Evolutionary conservation across 2,888 invertebrate species (phyloP).

Genomic region (Branchellion lobata): DNA sequence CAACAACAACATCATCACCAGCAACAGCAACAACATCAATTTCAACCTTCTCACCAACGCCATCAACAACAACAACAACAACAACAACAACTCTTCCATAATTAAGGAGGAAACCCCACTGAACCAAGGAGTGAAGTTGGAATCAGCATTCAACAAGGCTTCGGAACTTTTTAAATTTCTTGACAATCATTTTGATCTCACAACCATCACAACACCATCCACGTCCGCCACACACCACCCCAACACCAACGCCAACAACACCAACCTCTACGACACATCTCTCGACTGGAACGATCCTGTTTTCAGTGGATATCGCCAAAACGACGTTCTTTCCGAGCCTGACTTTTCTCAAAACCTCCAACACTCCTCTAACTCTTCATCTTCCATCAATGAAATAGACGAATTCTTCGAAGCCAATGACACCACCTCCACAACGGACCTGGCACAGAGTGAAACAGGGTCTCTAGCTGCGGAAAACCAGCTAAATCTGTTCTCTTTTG

Average conservation of each 20-base stretch:
- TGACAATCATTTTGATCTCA: constrained; percentile 12
- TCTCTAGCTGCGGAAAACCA: constrained; percentile 2
- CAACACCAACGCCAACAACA: neutral
- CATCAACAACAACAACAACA: neutral
- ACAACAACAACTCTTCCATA: neutral
- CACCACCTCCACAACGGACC: neutral
- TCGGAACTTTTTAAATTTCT: constrained; percentile 10
- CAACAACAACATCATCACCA: neutral
- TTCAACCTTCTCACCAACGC: neutral
- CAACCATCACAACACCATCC: neutral
- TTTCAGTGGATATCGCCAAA: constrained; percentile 29
- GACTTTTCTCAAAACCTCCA: constrained; percentile 29
- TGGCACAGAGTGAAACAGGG: neutral
- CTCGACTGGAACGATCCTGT: constrained; percentile 31
- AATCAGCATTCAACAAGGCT: constrained; percentile 8
- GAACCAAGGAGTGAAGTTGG: neutral
- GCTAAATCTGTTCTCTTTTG: constrained; percentile 1
- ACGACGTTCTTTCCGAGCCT: constrained; percentile 11
- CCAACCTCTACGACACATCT: constrained; percentile 17
- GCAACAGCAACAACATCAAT: neutral
- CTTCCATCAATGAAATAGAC: constrained; percentile 21
- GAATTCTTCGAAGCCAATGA: constrained; percentile 27
- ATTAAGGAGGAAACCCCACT: neutral
- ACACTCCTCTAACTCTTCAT: constrained; percentile 31
- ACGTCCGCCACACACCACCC: no score